Conservation (phyloP, 2,797 vertebrate species). For the Zalophus californianus region DNA sequence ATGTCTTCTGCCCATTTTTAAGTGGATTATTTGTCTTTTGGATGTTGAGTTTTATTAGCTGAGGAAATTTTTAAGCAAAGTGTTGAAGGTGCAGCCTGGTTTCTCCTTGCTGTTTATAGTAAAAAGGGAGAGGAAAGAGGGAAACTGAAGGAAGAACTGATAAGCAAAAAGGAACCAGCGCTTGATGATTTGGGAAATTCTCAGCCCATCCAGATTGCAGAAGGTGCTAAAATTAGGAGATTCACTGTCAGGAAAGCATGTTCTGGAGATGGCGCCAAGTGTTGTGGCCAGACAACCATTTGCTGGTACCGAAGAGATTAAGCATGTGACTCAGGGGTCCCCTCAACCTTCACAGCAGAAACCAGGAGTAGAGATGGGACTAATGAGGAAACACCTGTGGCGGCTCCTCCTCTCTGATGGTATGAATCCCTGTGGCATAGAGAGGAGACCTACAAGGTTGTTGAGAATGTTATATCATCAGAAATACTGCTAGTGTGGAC, state of each 20-base stretch:
- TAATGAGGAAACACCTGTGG: background rate
- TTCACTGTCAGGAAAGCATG: background rate
- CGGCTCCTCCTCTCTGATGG: background rate
- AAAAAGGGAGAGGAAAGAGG: background rate
- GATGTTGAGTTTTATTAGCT: background rate
- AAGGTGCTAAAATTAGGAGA: constrained; percentile 32
- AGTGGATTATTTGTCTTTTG: background rate
- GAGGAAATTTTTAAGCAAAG: background rate
- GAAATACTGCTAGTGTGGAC: background rate
- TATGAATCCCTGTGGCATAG: background rate
- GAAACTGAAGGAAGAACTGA: background rate
- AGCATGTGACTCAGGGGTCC: background rate
- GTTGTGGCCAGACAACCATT: background rate
- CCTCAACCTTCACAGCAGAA: background rate
- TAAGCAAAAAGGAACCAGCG: background rate
- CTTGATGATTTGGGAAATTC: background rate
- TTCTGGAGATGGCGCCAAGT: background rate
- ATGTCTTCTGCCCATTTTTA: background rate
- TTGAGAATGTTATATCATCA: background rate
- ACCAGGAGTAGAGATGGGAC: background rate
- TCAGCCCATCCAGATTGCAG: background rate
- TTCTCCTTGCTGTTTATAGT: background rate
- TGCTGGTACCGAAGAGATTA: background rate
- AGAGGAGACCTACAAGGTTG: background rate
- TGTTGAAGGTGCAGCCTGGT: background rate